These are phyloP conservation scores for Augiades crinisus DNA, from an alignment of 2,888 invertebrate genomes.

Conservation along the genomic window DNA sequence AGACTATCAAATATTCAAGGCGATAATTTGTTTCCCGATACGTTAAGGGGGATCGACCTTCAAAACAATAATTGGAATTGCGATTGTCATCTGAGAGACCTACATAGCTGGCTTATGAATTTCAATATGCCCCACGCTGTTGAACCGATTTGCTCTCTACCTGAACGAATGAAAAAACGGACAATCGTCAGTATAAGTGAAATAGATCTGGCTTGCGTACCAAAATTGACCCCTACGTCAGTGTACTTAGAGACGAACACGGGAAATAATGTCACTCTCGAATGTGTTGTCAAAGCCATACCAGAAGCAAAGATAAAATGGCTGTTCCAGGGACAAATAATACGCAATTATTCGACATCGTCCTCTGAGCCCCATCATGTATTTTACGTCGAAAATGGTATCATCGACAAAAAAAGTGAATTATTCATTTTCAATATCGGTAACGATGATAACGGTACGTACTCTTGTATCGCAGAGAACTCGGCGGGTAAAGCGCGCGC, in stretches of 20 bases:
- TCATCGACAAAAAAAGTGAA: constrained; percentile 88
- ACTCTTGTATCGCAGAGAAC: constrained; percentile 92
- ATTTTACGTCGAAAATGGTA: constrained; percentile 87
- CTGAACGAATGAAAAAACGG: constrained; percentile 84
- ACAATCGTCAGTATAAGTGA: constrained; percentile 85
- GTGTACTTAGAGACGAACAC: constrained; percentile 89
- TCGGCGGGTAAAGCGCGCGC: constrained; percentile 89
- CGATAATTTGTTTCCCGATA: constrained; percentile 86
- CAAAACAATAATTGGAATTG: constrained; percentile 95
- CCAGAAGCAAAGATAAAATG: constrained; percentile 92
- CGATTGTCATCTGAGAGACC: constrained; percentile 89
- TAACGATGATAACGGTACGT: constrained; percentile 91
- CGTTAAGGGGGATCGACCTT: constrained; percentile 89
- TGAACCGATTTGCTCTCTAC: constrained; percentile 89
- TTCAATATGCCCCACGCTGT: constrained; percentile 89
- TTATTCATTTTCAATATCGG: constrained; percentile 89
- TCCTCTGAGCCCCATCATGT: constrained; percentile 85
- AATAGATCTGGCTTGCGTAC: constrained; percentile 90
- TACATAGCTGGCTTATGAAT: constrained; percentile 89
- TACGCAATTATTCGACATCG: constrained; percentile 87
- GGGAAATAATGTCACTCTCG: constrained; percentile 90
- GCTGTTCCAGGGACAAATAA: constrained; percentile 91
- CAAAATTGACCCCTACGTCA: constrained; percentile 88
- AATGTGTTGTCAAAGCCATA: constrained; percentile 90
- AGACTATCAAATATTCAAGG: constrained; percentile 87